A percentile compares a stretch with the other conserved stretches of the same genome.
These are phyloP conservation scores for Bradynema listronoti DNA, from an alignment of 1,140 invertebrate species.

Conservation along the genomic window DNA sequence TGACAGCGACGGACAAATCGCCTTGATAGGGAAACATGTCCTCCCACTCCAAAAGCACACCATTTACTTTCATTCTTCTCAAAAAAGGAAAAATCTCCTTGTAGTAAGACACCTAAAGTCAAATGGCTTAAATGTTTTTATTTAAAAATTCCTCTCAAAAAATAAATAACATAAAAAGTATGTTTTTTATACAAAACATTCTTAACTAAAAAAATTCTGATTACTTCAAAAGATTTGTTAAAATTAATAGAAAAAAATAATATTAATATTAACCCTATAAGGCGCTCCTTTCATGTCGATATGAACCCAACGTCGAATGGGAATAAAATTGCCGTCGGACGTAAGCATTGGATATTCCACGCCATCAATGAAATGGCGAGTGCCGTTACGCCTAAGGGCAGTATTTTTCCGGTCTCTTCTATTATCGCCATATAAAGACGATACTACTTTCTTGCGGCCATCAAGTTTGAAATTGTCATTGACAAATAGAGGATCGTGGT, in stretches of 20 bases:
- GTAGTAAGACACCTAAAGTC: constrained; percentile 62
- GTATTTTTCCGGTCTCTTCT: no score
- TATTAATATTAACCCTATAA: constrained; percentile 62
- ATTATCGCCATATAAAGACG: no score
- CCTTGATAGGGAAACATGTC: constrained; percentile 90
- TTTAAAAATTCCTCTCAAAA: constrained; percentile 2
- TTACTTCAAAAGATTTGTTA: constrained; percentile 4
- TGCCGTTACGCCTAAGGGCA: no score
- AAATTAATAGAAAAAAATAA: constrained; percentile 6
- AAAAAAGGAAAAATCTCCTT: constrained; percentile 71
- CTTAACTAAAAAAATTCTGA: no score
- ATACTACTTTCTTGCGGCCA: no score
- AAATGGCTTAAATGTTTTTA: neutral
- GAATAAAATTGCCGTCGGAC: constrained; percentile 50
- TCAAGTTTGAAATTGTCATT: no score
- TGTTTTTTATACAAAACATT: no score
- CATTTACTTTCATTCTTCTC: constrained; percentile 74
- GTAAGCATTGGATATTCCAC: constrained; percentile 43
- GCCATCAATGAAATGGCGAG: no score
- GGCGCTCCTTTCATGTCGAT: constrained; percentile 81
- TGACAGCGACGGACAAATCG: constrained; percentile 66
- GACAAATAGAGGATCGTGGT: no score
- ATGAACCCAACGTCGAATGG: constrained; percentile 66
- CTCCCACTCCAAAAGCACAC: constrained; percentile 86
- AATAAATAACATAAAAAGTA: neutral